These are phyloP conservation scores for Apeltes quadracus DNA, from an alignment of 2,113 vertebrate genomes.

Conservation along the genomic window DNA sequence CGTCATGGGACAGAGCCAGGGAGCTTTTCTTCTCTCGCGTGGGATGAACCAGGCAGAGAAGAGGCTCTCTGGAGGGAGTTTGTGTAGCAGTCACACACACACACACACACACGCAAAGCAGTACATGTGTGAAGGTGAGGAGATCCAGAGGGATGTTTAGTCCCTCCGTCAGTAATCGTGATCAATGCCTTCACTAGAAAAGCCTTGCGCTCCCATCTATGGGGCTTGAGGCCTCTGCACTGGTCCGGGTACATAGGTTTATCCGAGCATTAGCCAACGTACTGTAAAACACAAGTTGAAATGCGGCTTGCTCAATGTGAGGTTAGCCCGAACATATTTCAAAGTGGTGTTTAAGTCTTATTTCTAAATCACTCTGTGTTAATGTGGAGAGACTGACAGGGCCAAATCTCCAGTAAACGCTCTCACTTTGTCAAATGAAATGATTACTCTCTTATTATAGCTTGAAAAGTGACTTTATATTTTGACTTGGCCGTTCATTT, in stretches of 20 bases:
- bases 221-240: background rate
- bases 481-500: background rate
- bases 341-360: background rate
- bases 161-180: background rate
- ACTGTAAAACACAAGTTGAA: background rate
- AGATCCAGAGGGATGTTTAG: background rate
- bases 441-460: background rate
- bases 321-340: background rate
- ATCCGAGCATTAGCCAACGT: background rate
- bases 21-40: background rate
- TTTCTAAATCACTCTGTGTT: background rate
- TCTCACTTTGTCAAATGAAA: slow-evolving; percentile 3
- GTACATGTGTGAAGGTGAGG: background rate
- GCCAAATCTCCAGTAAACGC: background rate
- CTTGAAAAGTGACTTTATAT: background rate
- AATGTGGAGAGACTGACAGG: background rate
- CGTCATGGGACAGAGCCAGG: background rate
- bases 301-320: background rate
- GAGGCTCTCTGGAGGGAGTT: background rate
- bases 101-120: background rate
- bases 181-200: background rate
- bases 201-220: background rate
- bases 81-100: background rate
- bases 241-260: background rate
- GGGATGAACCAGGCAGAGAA: background rate